These are phyloP conservation scores for Rhodeus uyekii DNA, from an alignment of 2,797 vertebrate species.

Conservation along the genomic window DNA sequence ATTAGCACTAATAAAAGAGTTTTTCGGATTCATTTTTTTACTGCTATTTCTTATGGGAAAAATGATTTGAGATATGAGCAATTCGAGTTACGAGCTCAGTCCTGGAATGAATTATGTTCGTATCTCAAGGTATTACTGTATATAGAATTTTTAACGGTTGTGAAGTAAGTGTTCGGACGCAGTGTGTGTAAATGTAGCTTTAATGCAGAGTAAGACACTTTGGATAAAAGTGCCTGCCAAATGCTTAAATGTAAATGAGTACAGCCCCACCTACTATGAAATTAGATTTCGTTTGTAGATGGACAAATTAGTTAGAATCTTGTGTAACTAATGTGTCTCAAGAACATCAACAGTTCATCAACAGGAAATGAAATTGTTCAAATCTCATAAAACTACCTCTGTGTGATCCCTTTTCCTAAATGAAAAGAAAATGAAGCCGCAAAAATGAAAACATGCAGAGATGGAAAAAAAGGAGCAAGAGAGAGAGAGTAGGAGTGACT, in stretches of 20 bases:
- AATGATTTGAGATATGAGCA: too few species aligned
- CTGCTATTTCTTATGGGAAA: too few species aligned
- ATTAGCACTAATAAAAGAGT: too few species aligned
- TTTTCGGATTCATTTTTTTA: too few species aligned
- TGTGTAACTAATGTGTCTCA: neutral
- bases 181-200: neutral
- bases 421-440: constrained; percentile 46
- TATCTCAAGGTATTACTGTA: too few species aligned
- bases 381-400: constrained; percentile 49
- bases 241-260: neutral
- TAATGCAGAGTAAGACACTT: neutral
- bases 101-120: too few species aligned
- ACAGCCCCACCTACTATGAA: neutral
- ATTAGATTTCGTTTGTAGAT: constrained; percentile 4
- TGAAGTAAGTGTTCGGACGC: too few species aligned
- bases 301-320: neutral
- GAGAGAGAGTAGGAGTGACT: constrained; percentile 46
- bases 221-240: neutral
- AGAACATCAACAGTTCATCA: constrained; percentile 28
- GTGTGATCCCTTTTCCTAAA: constrained; percentile 39
- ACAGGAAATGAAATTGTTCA: constrained; percentile 56
- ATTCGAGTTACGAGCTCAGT: too few species aligned
- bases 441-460: constrained; percentile 51
- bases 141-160: too few species aligned
- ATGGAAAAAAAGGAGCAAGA: constrained; percentile 36